Evolutionary conservation across 2,888 invertebrate genomes (phyloP).

Genomic region (Chrysomela aeneicollis): DNA sequence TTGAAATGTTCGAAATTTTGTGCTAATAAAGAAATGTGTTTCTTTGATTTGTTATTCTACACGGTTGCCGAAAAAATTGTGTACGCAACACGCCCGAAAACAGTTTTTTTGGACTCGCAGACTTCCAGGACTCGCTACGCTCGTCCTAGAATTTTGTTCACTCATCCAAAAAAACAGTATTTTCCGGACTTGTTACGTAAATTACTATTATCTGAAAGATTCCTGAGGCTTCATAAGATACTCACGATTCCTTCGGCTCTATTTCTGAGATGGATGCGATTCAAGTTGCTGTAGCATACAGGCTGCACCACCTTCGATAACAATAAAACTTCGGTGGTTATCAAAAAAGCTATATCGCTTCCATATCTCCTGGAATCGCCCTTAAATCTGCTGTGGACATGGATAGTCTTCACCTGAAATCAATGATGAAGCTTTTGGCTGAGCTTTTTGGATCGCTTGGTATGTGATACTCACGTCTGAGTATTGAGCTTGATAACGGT

Average conservation of each 20-base stretch:
- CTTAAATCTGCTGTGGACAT: conserved; percentile 41
- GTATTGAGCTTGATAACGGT: conserved; percentile 50
- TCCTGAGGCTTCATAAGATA: too few relatives aligned
- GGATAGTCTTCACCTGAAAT: conserved; percentile 45
- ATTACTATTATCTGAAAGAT: too few relatives aligned
- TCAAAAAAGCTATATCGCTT: conserved; percentile 56
- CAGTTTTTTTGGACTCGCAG: too few relatives aligned
- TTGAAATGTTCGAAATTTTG: too few relatives aligned
- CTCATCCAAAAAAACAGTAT: too few relatives aligned
- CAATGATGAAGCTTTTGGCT: conserved; percentile 7
- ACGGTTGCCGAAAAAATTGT: too few relatives aligned
- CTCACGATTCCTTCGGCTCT: conserved; percentile 45
- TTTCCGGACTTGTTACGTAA: too few relatives aligned
- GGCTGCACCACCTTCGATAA: conserved; percentile 54
- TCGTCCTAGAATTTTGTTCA: too few relatives aligned
- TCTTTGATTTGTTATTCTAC: too few relatives aligned
- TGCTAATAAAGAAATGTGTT: too few relatives aligned
- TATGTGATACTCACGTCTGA: conserved; percentile 43
- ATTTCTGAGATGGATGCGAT: conserved; percentile 15
- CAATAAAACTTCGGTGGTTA: conserved; percentile 48
- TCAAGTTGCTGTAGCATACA: conserved; percentile 51
- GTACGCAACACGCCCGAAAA: not conserved
- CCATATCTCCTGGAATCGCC: conserved; percentile 46
- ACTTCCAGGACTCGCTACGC: too few relatives aligned
- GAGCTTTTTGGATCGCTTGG: too few relatives aligned